These are phyloP conservation scores for Drosophila nannoptera DNA, from an alignment of 1,140 invertebrate species.

Conservation along the genomic window DNA sequence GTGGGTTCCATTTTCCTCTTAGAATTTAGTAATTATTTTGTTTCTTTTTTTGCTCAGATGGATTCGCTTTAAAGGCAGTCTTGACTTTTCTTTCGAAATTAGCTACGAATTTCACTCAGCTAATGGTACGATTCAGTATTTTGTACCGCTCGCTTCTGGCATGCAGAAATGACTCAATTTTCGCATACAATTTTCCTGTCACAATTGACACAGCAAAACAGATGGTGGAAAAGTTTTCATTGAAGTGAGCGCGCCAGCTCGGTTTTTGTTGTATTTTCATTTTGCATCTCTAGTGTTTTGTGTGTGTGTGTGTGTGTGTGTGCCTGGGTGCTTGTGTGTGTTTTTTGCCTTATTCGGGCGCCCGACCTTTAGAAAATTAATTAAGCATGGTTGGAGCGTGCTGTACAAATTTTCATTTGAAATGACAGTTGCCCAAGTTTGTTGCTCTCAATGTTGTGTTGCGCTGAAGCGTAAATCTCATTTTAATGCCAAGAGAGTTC, in stretches of 20 bases:
- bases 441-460: conserved; percentile 57
- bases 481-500: conserved; percentile 77
- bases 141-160: conserved; percentile 7
- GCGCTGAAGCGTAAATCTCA: conserved; percentile 75
- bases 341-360: conserved; percentile 12
- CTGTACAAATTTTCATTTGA: conserved; percentile 67
- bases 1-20: too few species aligned
- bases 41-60: too few species aligned
- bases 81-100: too few species aligned
- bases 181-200: conserved; percentile 36
- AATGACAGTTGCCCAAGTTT: conserved; percentile 73
- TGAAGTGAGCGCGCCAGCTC: conserved; percentile 27
- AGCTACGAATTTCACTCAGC: too few species aligned
- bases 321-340: background rate
- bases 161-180: conserved; percentile 38
- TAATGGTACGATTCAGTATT: too few species aligned
- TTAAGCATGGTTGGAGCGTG: conserved; percentile 53
- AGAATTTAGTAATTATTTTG: too few species aligned
- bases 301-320: background rate
- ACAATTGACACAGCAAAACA: conserved; percentile 36
- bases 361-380: conserved; percentile 56
- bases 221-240: conserved; percentile 25
- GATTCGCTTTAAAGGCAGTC: too few species aligned
- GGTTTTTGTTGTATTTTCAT: conserved; percentile 1
- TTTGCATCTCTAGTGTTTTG: background rate